These are phyloP conservation scores for Chascanopsetta lugubris DNA, from an alignment of 2,113 vertebrate genomes.

Conservation along the genomic window DNA sequence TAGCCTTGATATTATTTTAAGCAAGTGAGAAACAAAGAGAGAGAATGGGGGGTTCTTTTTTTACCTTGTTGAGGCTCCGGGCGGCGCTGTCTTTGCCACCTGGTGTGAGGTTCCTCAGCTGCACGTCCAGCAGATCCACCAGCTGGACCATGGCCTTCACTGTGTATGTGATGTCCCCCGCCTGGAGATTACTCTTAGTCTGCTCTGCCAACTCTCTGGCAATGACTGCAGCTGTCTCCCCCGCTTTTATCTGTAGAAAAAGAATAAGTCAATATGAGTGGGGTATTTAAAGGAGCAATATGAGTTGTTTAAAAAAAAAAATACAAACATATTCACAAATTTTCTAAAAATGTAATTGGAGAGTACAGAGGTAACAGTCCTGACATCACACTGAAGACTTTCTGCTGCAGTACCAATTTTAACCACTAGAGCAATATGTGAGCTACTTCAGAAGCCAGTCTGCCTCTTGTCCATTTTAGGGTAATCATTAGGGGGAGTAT, in stretches of 20 bases:
- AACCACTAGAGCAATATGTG: no score
- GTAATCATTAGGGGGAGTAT: no score
- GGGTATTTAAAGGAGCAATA: no score
- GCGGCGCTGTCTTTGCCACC: slow-evolving; percentile 97
- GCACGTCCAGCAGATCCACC: slow-evolving; percentile 93
- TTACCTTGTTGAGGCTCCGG: slow-evolving; percentile 97
- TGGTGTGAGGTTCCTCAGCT: slow-evolving; percentile 94
- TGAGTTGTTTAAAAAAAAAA: not conserved
- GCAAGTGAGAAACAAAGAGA: not conserved
- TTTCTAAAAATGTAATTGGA: no score
- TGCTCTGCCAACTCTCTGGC: slow-evolving; percentile 94
- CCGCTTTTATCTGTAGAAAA: slow-evolving; percentile 84
- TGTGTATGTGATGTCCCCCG: slow-evolving; percentile 92
- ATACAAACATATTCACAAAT: not conserved
- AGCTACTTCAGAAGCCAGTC: no score
- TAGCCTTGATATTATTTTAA: not conserved
- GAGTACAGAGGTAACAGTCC: no score
- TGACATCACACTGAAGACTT: no score
- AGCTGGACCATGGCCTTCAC: slow-evolving; percentile 95
- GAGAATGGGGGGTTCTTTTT: not conserved
- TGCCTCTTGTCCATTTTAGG: no score
- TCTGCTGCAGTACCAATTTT: no score
- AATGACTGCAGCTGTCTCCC: slow-evolving; percentile 95
- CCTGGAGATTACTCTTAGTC: slow-evolving; percentile 89
- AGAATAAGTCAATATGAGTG: no score